Percentiles rank a stretch among this genome's conserved stretches.
Conservation (phyloP, 2,797 vertebrate species). For the Pangasius krempfi region DNA sequence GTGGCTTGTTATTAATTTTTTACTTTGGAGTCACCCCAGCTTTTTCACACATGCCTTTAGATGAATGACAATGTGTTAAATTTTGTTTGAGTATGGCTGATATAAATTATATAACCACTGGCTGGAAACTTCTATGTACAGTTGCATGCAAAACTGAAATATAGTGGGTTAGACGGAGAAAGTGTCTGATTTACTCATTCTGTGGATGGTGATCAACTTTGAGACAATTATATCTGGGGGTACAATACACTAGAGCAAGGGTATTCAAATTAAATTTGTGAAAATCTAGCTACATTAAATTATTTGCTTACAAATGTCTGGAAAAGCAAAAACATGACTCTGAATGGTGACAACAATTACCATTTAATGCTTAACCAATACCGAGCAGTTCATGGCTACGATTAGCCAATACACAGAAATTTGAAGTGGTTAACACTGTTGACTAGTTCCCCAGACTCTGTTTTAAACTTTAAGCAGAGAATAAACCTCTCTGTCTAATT, state of each 20-base stretch:
- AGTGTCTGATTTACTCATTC: slow-evolving; percentile 31
- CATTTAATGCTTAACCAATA: not conserved
- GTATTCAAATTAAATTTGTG: not conserved
- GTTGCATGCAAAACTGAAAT: slow-evolving; percentile 68
- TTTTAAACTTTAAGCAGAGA: not conserved
- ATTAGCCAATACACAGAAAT: not conserved
- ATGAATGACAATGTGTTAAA: slow-evolving; percentile 82
- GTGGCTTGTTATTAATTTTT: slow-evolving; percentile 79
- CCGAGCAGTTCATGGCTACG: not conserved
- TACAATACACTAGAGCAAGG: not conserved
- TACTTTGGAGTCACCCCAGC: slow-evolving; percentile 72
- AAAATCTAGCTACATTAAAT: not conserved
- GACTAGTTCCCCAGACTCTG: not conserved
- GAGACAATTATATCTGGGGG: not conserved
- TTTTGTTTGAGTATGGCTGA: slow-evolving; percentile 82
- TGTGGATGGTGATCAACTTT: not conserved
- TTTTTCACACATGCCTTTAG: slow-evolving; percentile 63
- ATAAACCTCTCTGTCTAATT: not conserved
- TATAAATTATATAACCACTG: slow-evolving; percentile 81
- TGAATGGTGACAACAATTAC: not conserved
- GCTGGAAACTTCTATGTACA: slow-evolving; percentile 60
- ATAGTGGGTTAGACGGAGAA: slow-evolving; percentile 62
- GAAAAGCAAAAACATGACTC: not conserved
- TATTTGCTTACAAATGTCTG: not conserved
- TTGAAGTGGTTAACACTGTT: not conserved